Evolutionary conservation across 2,113 vertebrate species (phyloP).

Genomic region (Pogona vitticeps): DNA sequence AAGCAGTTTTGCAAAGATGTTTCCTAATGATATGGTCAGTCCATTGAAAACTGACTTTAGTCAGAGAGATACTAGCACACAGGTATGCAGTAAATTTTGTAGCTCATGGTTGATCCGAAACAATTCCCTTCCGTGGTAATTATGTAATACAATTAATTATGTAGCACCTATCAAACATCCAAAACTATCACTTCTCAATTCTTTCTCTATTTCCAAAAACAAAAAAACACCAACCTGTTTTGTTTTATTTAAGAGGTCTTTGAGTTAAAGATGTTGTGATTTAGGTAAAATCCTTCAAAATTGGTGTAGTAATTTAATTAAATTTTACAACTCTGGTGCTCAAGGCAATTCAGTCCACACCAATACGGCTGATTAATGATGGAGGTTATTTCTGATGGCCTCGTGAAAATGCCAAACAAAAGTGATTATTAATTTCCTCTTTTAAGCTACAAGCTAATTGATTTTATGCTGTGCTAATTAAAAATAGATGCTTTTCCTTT

Average conservation of each 20-base stretch:
- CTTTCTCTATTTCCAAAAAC: constrained; percentile 38
- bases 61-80: background rate
- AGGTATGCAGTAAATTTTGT: constrained; percentile 11
- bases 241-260: constrained; percentile 17
- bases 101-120: constrained; percentile 26
- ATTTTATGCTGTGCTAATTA: constrained; percentile 79
- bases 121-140: constrained; percentile 36
- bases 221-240: too few relatives aligned
- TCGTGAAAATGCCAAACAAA: constrained; percentile 61
- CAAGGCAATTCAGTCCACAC: constrained; percentile 20
- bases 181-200: constrained; percentile 47
- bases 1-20: background rate
- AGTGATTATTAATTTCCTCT: constrained; percentile 74
- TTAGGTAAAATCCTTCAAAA: constrained; percentile 13
- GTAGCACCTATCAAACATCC: constrained; percentile 37
- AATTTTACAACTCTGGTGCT: constrained; percentile 43
- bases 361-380: constrained; percentile 18
- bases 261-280: too few relatives aligned
- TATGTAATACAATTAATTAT: constrained; percentile 51
- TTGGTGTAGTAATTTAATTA: constrained; percentile 9
- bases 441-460: constrained; percentile 71
- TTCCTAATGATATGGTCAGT: background rate
- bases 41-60: background rate
- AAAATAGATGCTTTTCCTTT: constrained; percentile 80
- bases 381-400: constrained; percentile 53